phyloP scores from a whole-genome alignment of 2,888 invertebrate genomes.

The Aplocera efformata region DNA sequence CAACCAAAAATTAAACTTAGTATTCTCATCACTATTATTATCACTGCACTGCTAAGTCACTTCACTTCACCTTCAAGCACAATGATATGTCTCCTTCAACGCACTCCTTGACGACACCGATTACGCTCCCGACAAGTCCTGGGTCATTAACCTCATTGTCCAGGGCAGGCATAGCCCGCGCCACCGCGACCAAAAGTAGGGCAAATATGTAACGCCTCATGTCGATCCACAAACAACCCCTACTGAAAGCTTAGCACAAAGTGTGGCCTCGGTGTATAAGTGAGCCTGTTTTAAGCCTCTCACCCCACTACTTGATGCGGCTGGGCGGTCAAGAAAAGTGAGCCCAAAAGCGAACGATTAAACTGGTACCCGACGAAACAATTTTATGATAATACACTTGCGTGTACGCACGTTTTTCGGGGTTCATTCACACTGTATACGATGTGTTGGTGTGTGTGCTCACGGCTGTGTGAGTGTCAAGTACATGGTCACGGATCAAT shows the following conservation, averaged over 20 bases:
- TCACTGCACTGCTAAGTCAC: conserved; percentile 26
- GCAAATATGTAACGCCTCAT: conserved; percentile 73
- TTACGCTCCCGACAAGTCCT: conserved; percentile 66
- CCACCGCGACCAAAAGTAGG: conserved; percentile 74
- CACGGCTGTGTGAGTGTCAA: conserved; percentile 26
- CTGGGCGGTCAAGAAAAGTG: conserved; percentile 63
- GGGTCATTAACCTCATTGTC: conserved; percentile 78
- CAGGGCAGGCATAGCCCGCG: conserved; percentile 69
- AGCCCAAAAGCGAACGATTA: conserved; percentile 68
- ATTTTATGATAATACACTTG: conserved; percentile 63
- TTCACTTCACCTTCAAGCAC: conserved; percentile 84
- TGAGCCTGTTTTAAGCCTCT: conserved; percentile 71
- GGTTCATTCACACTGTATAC: conserved; percentile 48
- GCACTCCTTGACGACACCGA: conserved; percentile 86
- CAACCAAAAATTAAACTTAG: conserved; percentile 63
- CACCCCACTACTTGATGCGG: conserved; percentile 63
- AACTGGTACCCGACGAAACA: conserved; percentile 62
- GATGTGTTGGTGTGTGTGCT: conserved; percentile 25
- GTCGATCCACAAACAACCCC: conserved; percentile 59
- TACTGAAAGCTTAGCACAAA: conserved; percentile 68
- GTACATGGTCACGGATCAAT: conserved; percentile 39
- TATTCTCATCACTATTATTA: conserved; percentile 32
- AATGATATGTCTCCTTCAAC: conserved; percentile 84
- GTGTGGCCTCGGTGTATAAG: conserved; percentile 65
- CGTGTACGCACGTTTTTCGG: conserved; percentile 54